Percentiles rank a stretch among this genome's conserved stretches.
Conservation (phyloP, 2,888 invertebrate species). For the Ptychoptera contaminata region DNA sequence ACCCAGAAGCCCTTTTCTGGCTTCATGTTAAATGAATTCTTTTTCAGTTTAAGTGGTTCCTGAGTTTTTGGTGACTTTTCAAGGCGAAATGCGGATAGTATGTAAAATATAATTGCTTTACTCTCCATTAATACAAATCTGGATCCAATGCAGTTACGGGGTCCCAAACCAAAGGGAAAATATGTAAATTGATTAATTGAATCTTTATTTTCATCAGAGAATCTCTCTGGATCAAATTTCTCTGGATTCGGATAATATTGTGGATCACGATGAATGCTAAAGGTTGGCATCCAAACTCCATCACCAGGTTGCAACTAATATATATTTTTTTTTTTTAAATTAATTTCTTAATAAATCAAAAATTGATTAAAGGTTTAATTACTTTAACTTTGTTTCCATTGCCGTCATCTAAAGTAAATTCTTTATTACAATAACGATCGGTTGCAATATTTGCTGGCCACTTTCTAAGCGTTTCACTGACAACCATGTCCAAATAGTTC, state of each 20-base stretch:
- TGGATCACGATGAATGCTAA: slow-evolving; percentile 28
- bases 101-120: slow-evolving; percentile 1
- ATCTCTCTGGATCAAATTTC: slow-evolving; percentile 34
- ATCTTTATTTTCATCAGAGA: slow-evolving; percentile 32
- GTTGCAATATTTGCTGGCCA: slow-evolving; percentile 34
- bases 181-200: slow-evolving; percentile 24
- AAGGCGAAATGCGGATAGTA: not conserved
- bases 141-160: slow-evolving; percentile 13
- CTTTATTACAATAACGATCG: slow-evolving; percentile 37
- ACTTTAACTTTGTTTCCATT: slow-evolving; percentile 16
- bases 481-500: slow-evolving; percentile 40
- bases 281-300: slow-evolving; percentile 18
- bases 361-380: not conserved
- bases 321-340: too few species aligned
- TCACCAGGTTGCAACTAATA: slow-evolving; percentile 14
- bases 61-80: not conserved
- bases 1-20: not conserved
- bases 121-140: slow-evolving; percentile 4
- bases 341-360: too few species aligned
- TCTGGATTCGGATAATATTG: slow-evolving; percentile 31
- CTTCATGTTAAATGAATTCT: not conserved
- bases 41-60: not conserved
- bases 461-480: slow-evolving; percentile 35
- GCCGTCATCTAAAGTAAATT: slow-evolving; percentile 27
- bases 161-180: slow-evolving; percentile 34